Evolutionary conservation across 2,113 vertebrate species (phyloP).

Genomic region (Rhineura floridana): DNA sequence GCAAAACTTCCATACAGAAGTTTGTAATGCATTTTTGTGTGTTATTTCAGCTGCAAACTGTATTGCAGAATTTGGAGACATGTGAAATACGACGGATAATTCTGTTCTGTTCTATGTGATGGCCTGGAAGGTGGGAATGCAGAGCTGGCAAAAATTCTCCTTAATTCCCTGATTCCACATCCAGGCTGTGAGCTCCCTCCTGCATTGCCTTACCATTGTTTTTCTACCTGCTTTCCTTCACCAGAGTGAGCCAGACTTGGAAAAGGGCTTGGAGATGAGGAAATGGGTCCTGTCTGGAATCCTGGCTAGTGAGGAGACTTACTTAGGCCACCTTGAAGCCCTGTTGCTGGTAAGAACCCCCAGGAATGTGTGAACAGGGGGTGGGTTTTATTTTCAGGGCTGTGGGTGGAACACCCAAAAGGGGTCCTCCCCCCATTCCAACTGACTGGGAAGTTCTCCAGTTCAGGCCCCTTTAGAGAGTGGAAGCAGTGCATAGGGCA

Average conservation of each 20-base stretch:
- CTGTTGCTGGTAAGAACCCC: conserved; percentile 87
- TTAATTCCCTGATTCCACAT: too few relatives aligned
- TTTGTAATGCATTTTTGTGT: too few relatives aligned
- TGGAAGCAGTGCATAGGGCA: neutral
- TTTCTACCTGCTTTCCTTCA: neutral
- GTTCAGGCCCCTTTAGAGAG: neutral
- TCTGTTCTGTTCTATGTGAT: too few relatives aligned
- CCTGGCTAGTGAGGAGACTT: conserved; percentile 94
- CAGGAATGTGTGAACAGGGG: neutral
- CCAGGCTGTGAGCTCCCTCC: neutral
- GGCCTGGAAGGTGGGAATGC: neutral
- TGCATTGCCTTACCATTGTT: conserved; percentile 22
- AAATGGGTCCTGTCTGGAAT: conserved; percentile 98
- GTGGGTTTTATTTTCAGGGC: conserved; percentile 3
- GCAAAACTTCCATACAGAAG: too few relatives aligned
- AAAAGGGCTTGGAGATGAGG: conserved; percentile 97
- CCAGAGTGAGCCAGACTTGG: conserved; percentile 93
- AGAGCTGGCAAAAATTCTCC: too few relatives aligned
- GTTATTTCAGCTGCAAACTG: too few relatives aligned
- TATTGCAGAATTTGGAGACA: too few relatives aligned
- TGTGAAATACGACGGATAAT: too few relatives aligned
- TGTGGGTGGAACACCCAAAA: neutral
- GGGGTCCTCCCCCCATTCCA: neutral
- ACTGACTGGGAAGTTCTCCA: neutral
- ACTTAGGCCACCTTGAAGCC: conserved; percentile 95